phyloP scores from a whole-genome alignment of 2,888 invertebrate species.

The Nephrotoma appendiculata region DNA sequence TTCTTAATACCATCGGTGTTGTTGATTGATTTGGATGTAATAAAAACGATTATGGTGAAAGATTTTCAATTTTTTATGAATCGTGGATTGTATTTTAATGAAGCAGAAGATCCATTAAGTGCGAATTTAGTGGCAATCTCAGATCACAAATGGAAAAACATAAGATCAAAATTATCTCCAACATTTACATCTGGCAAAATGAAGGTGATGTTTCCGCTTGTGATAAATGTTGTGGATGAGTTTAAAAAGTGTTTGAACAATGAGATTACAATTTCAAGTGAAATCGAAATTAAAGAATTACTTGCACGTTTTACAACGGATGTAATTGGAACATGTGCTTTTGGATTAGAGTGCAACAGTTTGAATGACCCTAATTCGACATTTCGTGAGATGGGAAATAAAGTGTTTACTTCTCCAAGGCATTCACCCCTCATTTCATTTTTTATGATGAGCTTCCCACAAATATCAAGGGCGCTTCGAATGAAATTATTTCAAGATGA shows the following conservation, averaged over 20 bases:
- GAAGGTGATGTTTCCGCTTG: slow-evolving; percentile 31
- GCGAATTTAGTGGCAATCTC: slow-evolving; percentile 21
- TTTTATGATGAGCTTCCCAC: not conserved
- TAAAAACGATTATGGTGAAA: slow-evolving; percentile 22
- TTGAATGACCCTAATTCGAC: slow-evolving; percentile 27
- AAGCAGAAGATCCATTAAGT: slow-evolving; percentile 24
- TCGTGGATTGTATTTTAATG: slow-evolving; percentile 23
- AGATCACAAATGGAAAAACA: slow-evolving; percentile 27
- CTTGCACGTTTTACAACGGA: slow-evolving; percentile 34
- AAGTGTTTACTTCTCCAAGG: slow-evolving; percentile 13
- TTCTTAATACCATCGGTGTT: slow-evolving; percentile 18
- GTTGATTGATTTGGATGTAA: slow-evolving; percentile 21
- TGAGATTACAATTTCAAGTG: slow-evolving; percentile 10
- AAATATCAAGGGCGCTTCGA: slow-evolving; percentile 6
- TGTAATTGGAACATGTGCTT: slow-evolving; percentile 35
- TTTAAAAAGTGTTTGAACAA: slow-evolving; percentile 19
- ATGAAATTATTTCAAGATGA: slow-evolving; percentile 14
- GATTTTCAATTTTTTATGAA: slow-evolving; percentile 29
- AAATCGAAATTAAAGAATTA: slow-evolving; percentile 31
- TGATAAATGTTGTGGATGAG: slow-evolving; percentile 21
- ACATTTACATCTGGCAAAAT: slow-evolving; percentile 36
- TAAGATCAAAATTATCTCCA: slow-evolving; percentile 32
- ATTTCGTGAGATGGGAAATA: slow-evolving; percentile 21
- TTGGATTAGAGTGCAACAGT: slow-evolving; percentile 34
- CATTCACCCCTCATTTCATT: not conserved